Evolutionary conservation across 2,888 invertebrate genomes (phyloP), one percentile per base, ranked within the genome.

Genomic region (Colletes collaris): DNA sequence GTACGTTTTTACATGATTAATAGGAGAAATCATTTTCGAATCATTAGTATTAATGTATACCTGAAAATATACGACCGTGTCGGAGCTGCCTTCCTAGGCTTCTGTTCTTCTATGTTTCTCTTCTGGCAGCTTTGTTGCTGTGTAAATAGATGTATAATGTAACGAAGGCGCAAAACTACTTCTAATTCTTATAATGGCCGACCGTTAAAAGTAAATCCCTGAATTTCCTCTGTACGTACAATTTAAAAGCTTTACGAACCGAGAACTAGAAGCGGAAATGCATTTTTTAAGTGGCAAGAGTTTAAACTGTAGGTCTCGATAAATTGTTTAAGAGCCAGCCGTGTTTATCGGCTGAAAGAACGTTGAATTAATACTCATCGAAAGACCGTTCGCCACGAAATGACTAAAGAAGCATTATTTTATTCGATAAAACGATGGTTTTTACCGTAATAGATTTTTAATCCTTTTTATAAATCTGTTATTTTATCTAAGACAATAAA

Each of bases 1-100:
- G 89, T 90, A 90, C 90, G 86, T 89, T 90, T 92, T 90, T 86
- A 77, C 81, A 82, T 76, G 71, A 81, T 78, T 81, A 86, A 63
- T 83, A 82, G 76, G 62, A 83, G 76, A 83, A 82, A 82, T 81
- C 85, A 88, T 77, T 86, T 27, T 87, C 82, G 75, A 86, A 88
- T 89, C 87, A 89, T 82, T 91, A 91, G 91, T 91, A 91, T 92
- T 92, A 86, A 91, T 85, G 85, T 89, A 89, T 89, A 89, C 86
- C 89, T 89, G 89, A 89, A 44, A 76, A 85, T 87, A 87, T 86
- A 85, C 84, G 83, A 86, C 67, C 72, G 76, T 27, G 27, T 79
- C 66, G 66, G 82, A 81, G 83, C 77, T 83, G 78, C 74, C 75
- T 44, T 69, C 44, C n/a, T 73, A 67, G 46, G 68, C 50, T 65